Base-by-base conservation (phyloP, 2,113 vertebrate species). In the Gnathonemus echidnorhynchus region DNA sequence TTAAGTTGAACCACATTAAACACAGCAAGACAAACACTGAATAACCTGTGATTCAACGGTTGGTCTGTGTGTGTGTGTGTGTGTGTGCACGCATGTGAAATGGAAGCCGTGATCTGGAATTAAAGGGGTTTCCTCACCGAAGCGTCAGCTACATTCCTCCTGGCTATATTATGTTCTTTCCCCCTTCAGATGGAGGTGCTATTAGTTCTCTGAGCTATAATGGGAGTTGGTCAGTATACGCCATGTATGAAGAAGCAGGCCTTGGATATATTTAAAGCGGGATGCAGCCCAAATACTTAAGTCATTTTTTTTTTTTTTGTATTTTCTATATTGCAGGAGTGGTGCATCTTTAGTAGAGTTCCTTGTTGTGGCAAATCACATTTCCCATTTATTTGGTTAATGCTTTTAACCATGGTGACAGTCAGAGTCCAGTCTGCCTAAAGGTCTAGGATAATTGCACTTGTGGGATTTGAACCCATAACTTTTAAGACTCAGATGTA, bases 1-100 rank as follows among this genome's bases (percentile, higher is more conserved):
- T 91, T 80, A 53, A 49, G 89, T 50, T 93, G 90, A 92, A 91
- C 50, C 48, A 31, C 62, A 87, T 87, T 92, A 93, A 92, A 92
- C 85, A 90, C 90, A 90, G 91, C 56, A 91, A 53, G 50, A 15
- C 49, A 53, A 35, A 53, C 74, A 19, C 86, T 53, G 86, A 35
- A 35, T 35, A 87, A 8, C 48, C 17, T 87, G 50, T 87, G n/a
- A 53, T 52, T 27, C 62, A 31, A 31, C 11, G 27, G 62, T 13
- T 70, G n/a, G 58, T 66, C n/a, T 52, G 27, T 85, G 2, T 48
- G n/a, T 35, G 31, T 42, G 86, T 15, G 77, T 1, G 77, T 83
- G 77, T 7, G 31, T 4, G 31, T 4, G 31, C 7, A 4, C 13
- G 80, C 42, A 1, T 9, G 17, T 15, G 77, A 45, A 42, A 48